Evolutionary conservation across 2,113 vertebrate species (phyloP).

Genomic region (Dasyornis broadbenti): DNA sequence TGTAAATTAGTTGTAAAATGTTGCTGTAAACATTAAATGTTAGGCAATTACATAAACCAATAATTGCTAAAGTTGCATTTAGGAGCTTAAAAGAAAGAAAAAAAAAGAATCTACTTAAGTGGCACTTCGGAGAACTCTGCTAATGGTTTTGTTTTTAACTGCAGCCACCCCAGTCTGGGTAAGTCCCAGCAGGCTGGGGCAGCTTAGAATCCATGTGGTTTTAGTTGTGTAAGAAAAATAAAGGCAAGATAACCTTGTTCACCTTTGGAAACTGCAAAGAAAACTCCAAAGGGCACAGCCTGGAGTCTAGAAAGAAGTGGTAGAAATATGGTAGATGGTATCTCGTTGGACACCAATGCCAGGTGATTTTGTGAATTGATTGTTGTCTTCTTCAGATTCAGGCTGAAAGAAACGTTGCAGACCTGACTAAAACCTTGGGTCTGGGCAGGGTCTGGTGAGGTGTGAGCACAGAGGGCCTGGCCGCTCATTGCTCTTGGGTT

Average conservation of each 20-base stretch:
- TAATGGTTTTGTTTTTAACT: conserved; percentile 45
- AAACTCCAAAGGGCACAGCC: not conserved
- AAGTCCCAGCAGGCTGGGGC: not conserved
- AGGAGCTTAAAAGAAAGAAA: conserved; percentile 34
- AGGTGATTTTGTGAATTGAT: not conserved
- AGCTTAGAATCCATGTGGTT: not conserved
- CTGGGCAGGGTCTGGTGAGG: not conserved
- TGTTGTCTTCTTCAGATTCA: not conserved
- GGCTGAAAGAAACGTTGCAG: not conserved
- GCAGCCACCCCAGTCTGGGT: not conserved
- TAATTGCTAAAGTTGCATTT: conserved; percentile 69
- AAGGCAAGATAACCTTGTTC: not conserved
- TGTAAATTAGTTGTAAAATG: conserved; percentile 71
- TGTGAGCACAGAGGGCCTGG: not conserved
- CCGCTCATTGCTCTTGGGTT: fast-evolving
- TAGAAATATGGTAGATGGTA: not conserved
- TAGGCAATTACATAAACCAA: conserved; percentile 66
- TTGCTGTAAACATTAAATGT: conserved; percentile 69
- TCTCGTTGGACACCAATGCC: not conserved
- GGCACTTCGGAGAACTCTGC: not conserved
- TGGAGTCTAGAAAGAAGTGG: not conserved
- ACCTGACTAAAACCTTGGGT: not conserved
- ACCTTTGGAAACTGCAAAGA: fast-evolving
- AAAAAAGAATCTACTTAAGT: conserved; percentile 33
- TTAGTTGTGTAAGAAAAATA: not conserved